Conservation (phyloP, 2,113 vertebrate genomes). For the Charina bottae region DNA sequence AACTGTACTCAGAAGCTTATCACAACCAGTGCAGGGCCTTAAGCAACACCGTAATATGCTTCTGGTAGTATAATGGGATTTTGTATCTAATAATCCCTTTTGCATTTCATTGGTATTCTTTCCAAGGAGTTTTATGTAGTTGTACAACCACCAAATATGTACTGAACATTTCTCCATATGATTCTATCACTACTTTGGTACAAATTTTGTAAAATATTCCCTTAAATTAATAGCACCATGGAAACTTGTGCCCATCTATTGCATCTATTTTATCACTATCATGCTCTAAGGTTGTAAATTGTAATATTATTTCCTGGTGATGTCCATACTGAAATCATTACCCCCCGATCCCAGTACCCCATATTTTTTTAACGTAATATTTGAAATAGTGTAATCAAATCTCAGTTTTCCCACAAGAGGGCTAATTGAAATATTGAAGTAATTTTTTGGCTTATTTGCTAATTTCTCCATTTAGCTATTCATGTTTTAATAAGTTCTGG, state of each 20-base stretch:
- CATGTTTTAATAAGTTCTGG: neutral
- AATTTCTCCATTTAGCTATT: conserved; percentile 2
- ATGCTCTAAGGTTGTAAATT: neutral
- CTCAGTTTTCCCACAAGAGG: neutral
- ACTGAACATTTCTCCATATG: neutral
- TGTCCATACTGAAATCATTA: neutral
- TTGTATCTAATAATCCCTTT: neutral
- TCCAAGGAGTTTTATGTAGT: neutral
- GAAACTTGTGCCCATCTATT: neutral
- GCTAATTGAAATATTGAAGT: neutral
- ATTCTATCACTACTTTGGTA: neutral
- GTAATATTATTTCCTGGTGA: neutral
- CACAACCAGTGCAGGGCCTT: no score
- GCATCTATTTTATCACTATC: neutral
- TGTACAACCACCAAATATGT: neutral
- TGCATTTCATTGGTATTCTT: neutral
- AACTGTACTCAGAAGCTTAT: no score
- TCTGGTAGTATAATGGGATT: neutral
- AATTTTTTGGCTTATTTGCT: neutral
- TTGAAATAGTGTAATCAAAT: neutral
- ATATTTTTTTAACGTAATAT: neutral
- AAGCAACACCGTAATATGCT: no score
- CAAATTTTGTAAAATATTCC: neutral
- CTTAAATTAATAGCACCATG: neutral
- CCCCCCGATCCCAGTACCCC: neutral